These are phyloP conservation scores for Melanotaenia maccullochi DNA, from an alignment of 2,797 vertebrate genomes.

Conservation along the genomic window DNA sequence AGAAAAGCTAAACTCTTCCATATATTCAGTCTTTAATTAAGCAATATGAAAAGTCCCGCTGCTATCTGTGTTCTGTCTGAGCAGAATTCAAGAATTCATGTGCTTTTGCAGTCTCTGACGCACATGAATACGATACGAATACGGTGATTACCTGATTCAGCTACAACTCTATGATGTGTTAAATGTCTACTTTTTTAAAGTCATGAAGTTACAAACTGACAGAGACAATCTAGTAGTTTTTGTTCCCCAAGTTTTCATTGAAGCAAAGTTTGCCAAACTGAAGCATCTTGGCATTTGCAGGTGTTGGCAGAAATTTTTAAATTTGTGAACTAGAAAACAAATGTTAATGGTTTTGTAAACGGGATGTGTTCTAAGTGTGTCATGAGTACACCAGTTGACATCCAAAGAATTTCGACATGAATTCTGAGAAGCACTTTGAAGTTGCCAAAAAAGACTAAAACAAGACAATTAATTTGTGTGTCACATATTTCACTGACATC, in stretches of 20 bases:
- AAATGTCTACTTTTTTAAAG: not conserved
- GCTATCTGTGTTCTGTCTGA: conserved; percentile 68
- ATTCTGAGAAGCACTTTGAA: conserved; percentile 14
- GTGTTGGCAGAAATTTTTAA: not conserved
- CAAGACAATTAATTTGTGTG: conserved; percentile 8
- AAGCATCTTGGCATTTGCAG: not conserved
- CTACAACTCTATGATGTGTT: not conserved
- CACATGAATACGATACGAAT: not conserved
- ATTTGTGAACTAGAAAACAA: not conserved
- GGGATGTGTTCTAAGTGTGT: not conserved
- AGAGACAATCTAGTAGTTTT: not conserved
- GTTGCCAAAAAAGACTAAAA: not conserved
- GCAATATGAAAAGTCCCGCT: conserved; percentile 49
- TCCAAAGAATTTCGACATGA: not conserved
- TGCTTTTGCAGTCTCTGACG: conserved; percentile 48
- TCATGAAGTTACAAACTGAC: not conserved
- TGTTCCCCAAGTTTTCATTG: too few relatives aligned
- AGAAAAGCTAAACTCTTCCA: conserved; percentile 47
- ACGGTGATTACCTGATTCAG: not conserved
- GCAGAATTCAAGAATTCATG: conserved; percentile 30
- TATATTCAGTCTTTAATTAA: conserved; percentile 48
- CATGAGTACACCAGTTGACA: not conserved
- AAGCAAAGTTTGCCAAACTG: not conserved
- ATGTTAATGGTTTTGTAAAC: not conserved
- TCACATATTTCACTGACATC: conserved; percentile 34